phyloP scores from a whole-genome alignment of 92 coral and sea anemone genomes.

The Meandrina meandrites region DNA sequence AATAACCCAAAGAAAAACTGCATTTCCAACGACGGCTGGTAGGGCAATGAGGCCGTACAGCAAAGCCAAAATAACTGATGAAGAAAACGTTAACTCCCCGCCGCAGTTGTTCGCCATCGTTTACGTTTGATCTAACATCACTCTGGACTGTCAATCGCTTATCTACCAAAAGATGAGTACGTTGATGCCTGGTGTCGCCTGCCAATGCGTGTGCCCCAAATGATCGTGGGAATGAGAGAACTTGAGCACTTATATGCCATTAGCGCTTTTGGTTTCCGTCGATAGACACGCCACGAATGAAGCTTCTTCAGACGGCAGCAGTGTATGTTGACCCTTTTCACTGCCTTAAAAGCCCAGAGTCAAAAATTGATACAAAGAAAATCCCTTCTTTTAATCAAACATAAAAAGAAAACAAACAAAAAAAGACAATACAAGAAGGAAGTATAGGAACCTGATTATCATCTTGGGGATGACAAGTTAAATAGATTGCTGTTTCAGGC shows the following conservation, averaged over 20 bases:
- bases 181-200: neutral
- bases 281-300: neutral
- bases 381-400: neutral
- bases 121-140: neutral
- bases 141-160: neutral
- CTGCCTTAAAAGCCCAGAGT: neutral
- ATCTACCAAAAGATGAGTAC: neutral
- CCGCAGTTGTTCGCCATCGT: constrained; percentile 21
- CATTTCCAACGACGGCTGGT: constrained; percentile 37
- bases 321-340: neutral
- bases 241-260: neutral
- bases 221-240: neutral
- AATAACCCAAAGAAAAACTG: constrained; percentile 34
- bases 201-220: neutral
- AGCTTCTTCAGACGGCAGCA: neutral
- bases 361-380: neutral
- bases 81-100: neutral
- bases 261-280: neutral
- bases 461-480: neutral
- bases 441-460: neutral
- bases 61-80: constrained; percentile 21
- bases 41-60: constrained; percentile 28
- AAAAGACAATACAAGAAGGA: neutral
- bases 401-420: too few species aligned
- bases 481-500: neutral